Conservation (phyloP, 1,140 invertebrate species). For the Heliothis virescens region DNA sequence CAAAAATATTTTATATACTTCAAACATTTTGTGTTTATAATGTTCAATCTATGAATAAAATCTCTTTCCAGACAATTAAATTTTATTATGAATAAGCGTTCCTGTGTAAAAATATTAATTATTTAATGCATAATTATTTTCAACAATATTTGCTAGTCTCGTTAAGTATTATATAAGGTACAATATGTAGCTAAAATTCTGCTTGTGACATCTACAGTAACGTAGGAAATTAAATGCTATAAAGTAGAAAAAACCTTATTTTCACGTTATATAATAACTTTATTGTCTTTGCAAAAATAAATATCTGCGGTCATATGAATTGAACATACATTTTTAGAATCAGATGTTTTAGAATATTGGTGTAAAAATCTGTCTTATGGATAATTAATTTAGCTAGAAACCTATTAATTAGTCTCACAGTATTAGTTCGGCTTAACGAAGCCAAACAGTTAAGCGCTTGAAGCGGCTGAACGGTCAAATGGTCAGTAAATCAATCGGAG, state of each 20-base stretch:
- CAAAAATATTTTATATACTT: slow-evolving; percentile 17
- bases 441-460: neutral
- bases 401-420: slow-evolving; percentile 5
- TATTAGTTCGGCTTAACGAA: neutral
- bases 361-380: too few species aligned
- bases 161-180: too few species aligned
- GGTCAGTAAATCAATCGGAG: slow-evolving; percentile 67
- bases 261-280: too few species aligned
- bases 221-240: too few species aligned
- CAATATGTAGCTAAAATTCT: too few species aligned
- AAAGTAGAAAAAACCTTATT: too few species aligned
- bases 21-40: too few species aligned
- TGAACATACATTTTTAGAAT: too few species aligned
- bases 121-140: neutral
- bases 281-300: too few species aligned
- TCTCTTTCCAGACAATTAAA: neutral
- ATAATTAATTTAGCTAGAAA: neutral
- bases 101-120: neutral
- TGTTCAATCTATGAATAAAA: neutral
- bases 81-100: neutral
- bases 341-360: too few species aligned
- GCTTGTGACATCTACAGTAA: too few species aligned
- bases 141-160: too few species aligned
- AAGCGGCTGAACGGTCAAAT: neutral
- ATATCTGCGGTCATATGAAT: neutral